Conservation (phyloP, 2,113 vertebrate genomes). For the Oreochromis niloticus region DNA sequence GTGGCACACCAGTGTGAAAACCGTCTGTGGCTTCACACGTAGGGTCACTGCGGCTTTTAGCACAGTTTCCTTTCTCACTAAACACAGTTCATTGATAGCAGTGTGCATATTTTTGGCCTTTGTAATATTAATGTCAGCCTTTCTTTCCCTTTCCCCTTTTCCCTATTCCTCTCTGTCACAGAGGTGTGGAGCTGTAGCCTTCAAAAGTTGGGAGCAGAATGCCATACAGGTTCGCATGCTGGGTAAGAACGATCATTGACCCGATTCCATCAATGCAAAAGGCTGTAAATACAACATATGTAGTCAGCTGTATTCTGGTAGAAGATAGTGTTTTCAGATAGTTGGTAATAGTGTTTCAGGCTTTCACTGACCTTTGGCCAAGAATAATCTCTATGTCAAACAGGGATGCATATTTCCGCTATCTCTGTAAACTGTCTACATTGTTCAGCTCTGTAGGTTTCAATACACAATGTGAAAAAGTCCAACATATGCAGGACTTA, state of each 20-base stretch:
- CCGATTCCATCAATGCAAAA: not conserved
- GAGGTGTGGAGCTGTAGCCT: slow-evolving; percentile 62
- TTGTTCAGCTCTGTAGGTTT: not conserved
- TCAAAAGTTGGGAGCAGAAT: slow-evolving; percentile 64
- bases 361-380: not conserved
- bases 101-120: slow-evolving; percentile 14
- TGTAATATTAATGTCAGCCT: slow-evolving; percentile 14
- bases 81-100: not conserved
- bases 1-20: not conserved
- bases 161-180: slow-evolving; percentile 17
- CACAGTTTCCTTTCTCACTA: slow-evolving; percentile 20
- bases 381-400: not conserved
- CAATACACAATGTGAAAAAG: not conserved
- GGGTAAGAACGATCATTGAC: slow-evolving; percentile 53
- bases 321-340: not conserved
- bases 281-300: not conserved
- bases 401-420: not conserved
- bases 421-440: not conserved
- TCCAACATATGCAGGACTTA: not conserved
- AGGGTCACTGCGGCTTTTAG: slow-evolving; percentile 16
- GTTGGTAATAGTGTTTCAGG: not conserved
- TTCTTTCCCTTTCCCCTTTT: not conserved
- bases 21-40: not conserved
- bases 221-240: slow-evolving; percentile 60
- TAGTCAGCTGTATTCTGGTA: not conserved